These are phyloP conservation scores for Gryllus bimaculatus DNA, from an alignment of 1,140 invertebrate genomes.

Conservation along the genomic window DNA sequence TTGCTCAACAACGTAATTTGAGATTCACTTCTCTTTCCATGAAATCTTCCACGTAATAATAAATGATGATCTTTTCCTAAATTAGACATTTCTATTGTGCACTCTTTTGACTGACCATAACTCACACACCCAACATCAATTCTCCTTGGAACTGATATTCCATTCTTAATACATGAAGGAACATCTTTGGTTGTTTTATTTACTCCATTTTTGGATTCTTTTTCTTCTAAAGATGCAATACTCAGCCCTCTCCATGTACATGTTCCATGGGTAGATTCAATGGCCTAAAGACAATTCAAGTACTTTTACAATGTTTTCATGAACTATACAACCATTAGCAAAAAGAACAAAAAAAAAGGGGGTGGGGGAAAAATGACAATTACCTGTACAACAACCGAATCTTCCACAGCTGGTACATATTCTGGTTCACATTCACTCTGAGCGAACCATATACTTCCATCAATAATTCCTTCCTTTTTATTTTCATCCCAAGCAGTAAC, in stretches of 20 bases:
- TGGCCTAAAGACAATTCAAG: conserved; percentile 29
- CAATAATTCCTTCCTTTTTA: conserved; percentile 37
- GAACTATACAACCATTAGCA: too few species aligned
- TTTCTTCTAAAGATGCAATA: not conserved
- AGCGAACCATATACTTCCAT: conserved; percentile 45
- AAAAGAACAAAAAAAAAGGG: too few species aligned
- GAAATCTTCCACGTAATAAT: conserved; percentile 31
- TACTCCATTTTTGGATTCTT: not conserved
- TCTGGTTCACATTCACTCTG: conserved; percentile 39
- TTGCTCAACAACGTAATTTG: conserved; percentile 33
- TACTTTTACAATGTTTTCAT: too few species aligned
- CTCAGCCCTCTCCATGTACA: conserved; percentile 48
- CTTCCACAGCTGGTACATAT: conserved; percentile 42
- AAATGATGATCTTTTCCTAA: conserved; percentile 27
- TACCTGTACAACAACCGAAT: conserved; percentile 31
- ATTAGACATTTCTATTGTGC: conserved; percentile 33
- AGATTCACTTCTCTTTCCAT: conserved; percentile 28
- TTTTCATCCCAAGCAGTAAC: conserved; percentile 42
- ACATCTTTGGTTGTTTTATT: not conserved
- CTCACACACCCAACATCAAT: conserved; percentile 30
- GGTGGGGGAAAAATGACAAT: not conserved
- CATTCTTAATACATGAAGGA: conserved; percentile 20
- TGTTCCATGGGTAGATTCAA: conserved; percentile 54
- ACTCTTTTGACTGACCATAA: conserved; percentile 31
- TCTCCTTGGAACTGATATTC: conserved; percentile 35